Evolutionary conservation across 2,113 vertebrate species (phyloP), one percentile per base, ranked within the genome.

Genomic region (Dromaius novaehollandiae): DNA sequence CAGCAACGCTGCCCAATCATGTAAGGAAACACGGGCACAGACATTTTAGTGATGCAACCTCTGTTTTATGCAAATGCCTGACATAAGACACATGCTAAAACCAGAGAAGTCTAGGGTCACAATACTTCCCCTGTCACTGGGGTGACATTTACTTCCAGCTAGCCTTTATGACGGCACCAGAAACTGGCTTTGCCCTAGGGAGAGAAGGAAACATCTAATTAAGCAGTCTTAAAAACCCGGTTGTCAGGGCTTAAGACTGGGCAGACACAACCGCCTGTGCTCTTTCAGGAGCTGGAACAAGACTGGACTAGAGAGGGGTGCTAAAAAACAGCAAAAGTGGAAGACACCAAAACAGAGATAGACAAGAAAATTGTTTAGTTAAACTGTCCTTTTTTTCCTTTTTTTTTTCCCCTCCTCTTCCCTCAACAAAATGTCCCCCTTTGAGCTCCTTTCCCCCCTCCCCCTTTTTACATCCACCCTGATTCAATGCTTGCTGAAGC

Each of bases 171-270:
- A 89, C n/a, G 64, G 75, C 84, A 93, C 70, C 78, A 88, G 74
- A 61, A 85, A 38, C 53, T 69, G 75, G 50, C 50, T 95, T 74
- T 86, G 94, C 89, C 3, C 0, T 38, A 44, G 75, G 58, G 75
- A 58, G 78, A 93, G 89, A 77, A 91, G 75, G 75, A 89, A 91
- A 88, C 60, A 81, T 77, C 87, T 92, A 63, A 95, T 91, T 83
- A 95, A 81, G 24, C 6, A 88, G 36, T 20, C 73, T 90, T 84
- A 42, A 73, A 95, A 85, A 56, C 69, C 50, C 77, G 34, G 14
- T 70, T 89, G 48, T 86, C 82, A 86, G 63, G 80, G 79, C n/a
- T 92, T 50, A 80, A 92, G 78, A 55, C 21, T 20, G 32, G 66
- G 70, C 61, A 87, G 74, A 66, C 26, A 73, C 78, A 79, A 70